A percentile compares a stretch with the other conserved stretches of the same genome.
Conservation (phyloP, 2,113 vertebrate genomes). For the Laterallus jamaicensis region DNA sequence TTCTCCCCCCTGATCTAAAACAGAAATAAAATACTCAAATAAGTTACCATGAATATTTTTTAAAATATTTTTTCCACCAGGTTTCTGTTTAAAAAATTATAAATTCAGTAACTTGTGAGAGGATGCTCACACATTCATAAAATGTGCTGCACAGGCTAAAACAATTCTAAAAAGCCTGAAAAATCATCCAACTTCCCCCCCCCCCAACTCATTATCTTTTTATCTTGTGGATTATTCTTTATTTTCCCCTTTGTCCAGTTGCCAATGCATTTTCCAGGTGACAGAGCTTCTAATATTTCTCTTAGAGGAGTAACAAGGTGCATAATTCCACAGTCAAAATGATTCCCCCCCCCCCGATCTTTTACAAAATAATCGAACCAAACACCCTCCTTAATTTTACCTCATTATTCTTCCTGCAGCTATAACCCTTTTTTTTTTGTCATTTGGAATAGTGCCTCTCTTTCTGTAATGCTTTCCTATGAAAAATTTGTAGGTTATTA, state of each 20-base stretch:
- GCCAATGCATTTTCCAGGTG: background rate
- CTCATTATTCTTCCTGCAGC: conserved; percentile 3
- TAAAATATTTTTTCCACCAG: background rate
- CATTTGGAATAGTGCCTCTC: conserved; percentile 11
- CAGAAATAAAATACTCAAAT: background rate
- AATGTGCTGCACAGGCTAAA: background rate
- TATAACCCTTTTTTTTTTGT: background rate
- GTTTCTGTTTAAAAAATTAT: background rate
- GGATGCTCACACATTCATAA: background rate
- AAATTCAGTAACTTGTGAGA: background rate
- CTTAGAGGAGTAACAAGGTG: conserved; percentile 11
- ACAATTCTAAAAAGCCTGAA: background rate
- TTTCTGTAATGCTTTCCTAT: background rate
- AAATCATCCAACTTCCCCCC: background rate
- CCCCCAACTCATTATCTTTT: background rate
- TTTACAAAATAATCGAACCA: conserved; percentile 24
- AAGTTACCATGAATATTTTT: background rate
- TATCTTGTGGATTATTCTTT: background rate
- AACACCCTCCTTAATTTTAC: conserved; percentile 20
- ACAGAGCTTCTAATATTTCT: background rate
- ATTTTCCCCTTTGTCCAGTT: background rate
- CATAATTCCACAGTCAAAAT: background rate
- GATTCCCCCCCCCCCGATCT: background rate
- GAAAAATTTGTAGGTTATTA: conserved; percentile 50
- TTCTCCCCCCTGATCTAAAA: background rate